Conservation (phyloP, 1,140 invertebrate genomes). For the Piezodorus guildinii region DNA sequence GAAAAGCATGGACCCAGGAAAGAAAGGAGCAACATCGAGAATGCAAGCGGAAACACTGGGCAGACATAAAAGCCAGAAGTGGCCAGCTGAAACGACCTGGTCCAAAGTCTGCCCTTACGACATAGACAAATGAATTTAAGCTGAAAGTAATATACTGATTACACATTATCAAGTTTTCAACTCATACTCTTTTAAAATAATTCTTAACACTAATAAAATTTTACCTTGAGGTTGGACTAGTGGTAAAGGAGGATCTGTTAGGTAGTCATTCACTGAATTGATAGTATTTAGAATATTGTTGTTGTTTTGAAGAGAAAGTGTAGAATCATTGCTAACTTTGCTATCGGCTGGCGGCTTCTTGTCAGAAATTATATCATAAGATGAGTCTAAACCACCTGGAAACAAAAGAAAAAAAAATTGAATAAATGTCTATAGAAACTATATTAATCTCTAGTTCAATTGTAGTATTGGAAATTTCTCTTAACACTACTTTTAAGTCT, state of each 20-base stretch:
- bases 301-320: constrained; percentile 19
- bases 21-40: no score
- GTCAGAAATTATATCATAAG: constrained; percentile 16
- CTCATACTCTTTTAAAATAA: no score
- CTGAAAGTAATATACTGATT: no score
- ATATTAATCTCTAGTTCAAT: background rate
- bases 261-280: constrained; percentile 22
- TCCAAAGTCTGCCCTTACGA: no score
- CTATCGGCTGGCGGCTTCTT: constrained; percentile 3
- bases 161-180: no score
- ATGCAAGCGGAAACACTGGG: no score
- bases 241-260: constrained; percentile 12
- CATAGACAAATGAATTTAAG: no score
- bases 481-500: no score
- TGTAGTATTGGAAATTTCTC: no score
- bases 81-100: no score
- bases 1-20: no score
- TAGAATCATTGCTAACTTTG: constrained; percentile 15
- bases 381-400: constrained; percentile 25
- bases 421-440: background rate
- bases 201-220: background rate
- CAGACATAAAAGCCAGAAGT: no score
- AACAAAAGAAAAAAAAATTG: background rate
- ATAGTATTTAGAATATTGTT: constrained; percentile 24
- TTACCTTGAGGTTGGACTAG: constrained; percentile 17